A percentile compares a stretch with the other conserved stretches of the same genome.
Evolutionary conservation across 2,113 vertebrate species (phyloP).

Genomic region (Plectropomus leopardus): DNA sequence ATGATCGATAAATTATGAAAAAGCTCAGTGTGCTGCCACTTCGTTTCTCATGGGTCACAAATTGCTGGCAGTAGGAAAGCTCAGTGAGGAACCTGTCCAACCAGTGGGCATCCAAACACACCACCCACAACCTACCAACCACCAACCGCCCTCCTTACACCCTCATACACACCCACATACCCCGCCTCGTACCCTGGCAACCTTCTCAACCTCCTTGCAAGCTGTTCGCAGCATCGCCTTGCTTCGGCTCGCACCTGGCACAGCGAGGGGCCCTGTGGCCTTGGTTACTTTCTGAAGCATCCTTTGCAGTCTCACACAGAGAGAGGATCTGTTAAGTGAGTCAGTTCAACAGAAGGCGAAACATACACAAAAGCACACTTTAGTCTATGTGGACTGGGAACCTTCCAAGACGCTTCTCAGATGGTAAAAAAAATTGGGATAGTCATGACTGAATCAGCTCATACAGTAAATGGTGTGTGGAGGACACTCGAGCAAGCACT

Average conservation of each 20-base stretch:
- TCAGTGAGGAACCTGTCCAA: slow-evolving; percentile 4
- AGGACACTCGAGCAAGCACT: neutral
- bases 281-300: slow-evolving; percentile 18
- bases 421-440: slow-evolving; percentile 9
- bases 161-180: slow-evolving; percentile 19
- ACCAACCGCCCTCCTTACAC: slow-evolving; percentile 10
- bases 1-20: slow-evolving; percentile 31
- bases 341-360: slow-evolving; percentile 40
- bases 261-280: slow-evolving; percentile 38
- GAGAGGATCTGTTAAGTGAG: slow-evolving; percentile 38
- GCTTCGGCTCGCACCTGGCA: slow-evolving; percentile 11
- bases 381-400: slow-evolving; percentile 20
- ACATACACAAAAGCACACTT: slow-evolving; percentile 34
- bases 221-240: slow-evolving; percentile 28
- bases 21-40: neutral
- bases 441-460: slow-evolving; percentile 28
- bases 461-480: neutral
- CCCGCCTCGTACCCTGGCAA: slow-evolving; percentile 10
- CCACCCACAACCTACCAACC: slow-evolving; percentile 11
- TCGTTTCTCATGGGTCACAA: slow-evolving; percentile 18
- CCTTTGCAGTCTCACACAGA: slow-evolving; percentile 36
- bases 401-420: slow-evolving; percentile 21
- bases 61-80: slow-evolving; percentile 3
- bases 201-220: slow-evolving; percentile 41
- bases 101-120: neutral